Percentiles rank a stretch among this genome's conserved stretches.
These are phyloP conservation scores for Lanistes nyassanus DNA, from an alignment of 1,140 invertebrate species.

Conservation along the genomic window DNA sequence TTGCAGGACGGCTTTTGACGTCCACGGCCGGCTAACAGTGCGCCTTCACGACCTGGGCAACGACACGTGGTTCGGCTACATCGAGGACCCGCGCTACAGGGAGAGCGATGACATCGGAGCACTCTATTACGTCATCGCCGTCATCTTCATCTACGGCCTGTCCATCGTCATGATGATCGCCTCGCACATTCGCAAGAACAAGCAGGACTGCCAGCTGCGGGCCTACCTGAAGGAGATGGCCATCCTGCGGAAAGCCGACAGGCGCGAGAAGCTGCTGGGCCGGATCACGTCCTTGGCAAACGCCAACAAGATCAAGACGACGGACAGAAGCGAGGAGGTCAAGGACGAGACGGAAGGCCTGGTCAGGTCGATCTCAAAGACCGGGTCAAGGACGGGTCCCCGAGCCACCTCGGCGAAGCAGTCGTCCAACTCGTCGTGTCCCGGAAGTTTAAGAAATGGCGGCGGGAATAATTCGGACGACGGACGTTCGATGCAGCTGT, in stretches of 20 bases:
- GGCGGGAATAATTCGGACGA: no score
- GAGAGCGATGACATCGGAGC: conserved; percentile 61
- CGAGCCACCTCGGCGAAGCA: conserved; percentile 38
- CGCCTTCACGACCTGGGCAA: conserved; percentile 45
- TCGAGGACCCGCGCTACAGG: conserved; percentile 40
- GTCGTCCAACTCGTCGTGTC: conserved; percentile 25
- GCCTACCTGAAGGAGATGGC: conserved; percentile 64
- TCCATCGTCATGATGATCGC: conserved; percentile 67
- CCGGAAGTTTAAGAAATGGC: no score
- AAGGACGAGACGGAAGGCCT: conserved; percentile 8
- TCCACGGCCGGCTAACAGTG: conserved; percentile 42
- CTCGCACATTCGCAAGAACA: conserved; percentile 64
- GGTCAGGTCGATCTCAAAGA: conserved; percentile 34
- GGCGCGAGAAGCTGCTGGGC: conserved; percentile 53
- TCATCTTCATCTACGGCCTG: conserved; percentile 63
- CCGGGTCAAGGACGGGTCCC: conserved; percentile 17
- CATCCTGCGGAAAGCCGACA: conserved; percentile 52
- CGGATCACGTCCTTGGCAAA: conserved; percentile 46
- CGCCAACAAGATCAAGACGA: conserved; percentile 25
- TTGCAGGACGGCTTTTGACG: conserved; percentile 47
- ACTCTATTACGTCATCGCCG: conserved; percentile 64
- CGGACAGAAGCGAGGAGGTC: conserved; percentile 22
- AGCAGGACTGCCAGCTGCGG: conserved; percentile 60
- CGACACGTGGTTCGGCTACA: conserved; percentile 45
- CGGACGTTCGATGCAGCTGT: no score